Evolutionary conservation across 2,888 invertebrate species (phyloP).

Genomic region (Dolichomitus sp.): DNA sequence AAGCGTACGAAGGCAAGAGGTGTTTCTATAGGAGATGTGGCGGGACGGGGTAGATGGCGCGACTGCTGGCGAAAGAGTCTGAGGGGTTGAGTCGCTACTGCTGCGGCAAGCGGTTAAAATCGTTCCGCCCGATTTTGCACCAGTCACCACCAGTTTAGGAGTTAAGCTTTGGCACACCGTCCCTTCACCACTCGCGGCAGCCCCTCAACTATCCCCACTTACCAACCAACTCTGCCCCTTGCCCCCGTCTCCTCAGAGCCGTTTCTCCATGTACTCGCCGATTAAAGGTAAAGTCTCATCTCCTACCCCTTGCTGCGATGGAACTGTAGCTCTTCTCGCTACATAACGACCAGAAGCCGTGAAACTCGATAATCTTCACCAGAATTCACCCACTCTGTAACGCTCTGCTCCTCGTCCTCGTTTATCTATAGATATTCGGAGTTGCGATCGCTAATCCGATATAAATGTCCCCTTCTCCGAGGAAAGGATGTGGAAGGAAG

Average conservation of each 20-base stretch:
- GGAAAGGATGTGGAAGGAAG: conserved; percentile 20
- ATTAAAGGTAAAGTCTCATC: conserved; percentile 66
- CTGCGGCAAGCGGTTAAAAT: conserved; percentile 63
- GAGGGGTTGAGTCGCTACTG: conserved; percentile 6
- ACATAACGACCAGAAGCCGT: conserved; percentile 51
- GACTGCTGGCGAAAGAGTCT: conserved; percentile 48
- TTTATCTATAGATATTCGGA: conserved; percentile 28
- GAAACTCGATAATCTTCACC: conserved; percentile 66
- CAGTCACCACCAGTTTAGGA: conserved; percentile 66
- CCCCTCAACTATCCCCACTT: conserved; percentile 46
- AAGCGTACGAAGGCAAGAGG: conserved; percentile 57
- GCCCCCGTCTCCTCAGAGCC: conserved; percentile 30
- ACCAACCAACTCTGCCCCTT: conserved; percentile 27
- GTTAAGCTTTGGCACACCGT: conserved; percentile 55
- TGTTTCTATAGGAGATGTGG: conserved; percentile 22
- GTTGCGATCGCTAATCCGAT: conserved; percentile 54
- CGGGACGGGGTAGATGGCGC: conserved; percentile 12
- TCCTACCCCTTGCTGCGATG: conserved; percentile 20
- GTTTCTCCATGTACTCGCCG: conserved; percentile 55
- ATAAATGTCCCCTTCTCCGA: conserved; percentile 34
- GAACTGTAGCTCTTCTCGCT: conserved; percentile 31
- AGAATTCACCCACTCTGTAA: conserved; percentile 55
- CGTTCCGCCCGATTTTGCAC: conserved; percentile 66
- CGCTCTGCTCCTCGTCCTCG: neutral
- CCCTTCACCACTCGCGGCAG: conserved; percentile 29